Base-by-base conservation (phyloP, 1,140 invertebrate genomes). In the Diorhabda sublineata region DNA sequence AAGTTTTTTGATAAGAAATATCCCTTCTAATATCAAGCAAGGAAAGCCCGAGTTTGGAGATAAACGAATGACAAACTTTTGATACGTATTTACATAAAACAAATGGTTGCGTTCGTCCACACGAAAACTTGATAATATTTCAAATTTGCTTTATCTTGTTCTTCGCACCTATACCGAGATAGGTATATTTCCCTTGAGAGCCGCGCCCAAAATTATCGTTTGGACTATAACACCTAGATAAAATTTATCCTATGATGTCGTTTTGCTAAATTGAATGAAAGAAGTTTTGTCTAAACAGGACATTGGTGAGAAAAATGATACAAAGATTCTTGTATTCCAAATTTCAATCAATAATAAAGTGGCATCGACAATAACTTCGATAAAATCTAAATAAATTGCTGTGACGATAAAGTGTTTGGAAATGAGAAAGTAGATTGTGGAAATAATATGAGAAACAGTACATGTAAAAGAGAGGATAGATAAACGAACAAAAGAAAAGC, bases 121-220 rank as follows among this genome's bases (percentile, higher is more conserved):
- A 81, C 78, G 80, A 81, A 81, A 81, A 81, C 78, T 81, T 81
- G 76, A 79, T 80, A 79, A 80, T 80, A 80, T 80, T 80, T 81
- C 79, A 79, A 69, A 73, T 75, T 73, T 71, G 71, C 66, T 45
- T 64, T 71, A 71, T 73, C 73, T 72, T 73, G 61, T 72, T 68
- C 69, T 70, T 60, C 73, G 68, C 75, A 77, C 72, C 78, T 74
- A 68, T 52, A 52, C 59, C 64, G 64, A 70, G 69, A 71, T 71
- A 52, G 72, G 74, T 79, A 76, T 79, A 80, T 80, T 80, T 80
- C 79, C 77, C 77, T 52, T 2, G 78, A 74, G 78, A 75, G n/a
- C 26, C 47, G 56, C 45, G 66, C 41, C 61, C 66, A 64, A 42
- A 42, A 59, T 42, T 58, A 42, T 70, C 64, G 71, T 52, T 52